phyloP scores from a whole-genome alignment of 2,797 vertebrate genomes.

The Emydoidea blandingii region DNA sequence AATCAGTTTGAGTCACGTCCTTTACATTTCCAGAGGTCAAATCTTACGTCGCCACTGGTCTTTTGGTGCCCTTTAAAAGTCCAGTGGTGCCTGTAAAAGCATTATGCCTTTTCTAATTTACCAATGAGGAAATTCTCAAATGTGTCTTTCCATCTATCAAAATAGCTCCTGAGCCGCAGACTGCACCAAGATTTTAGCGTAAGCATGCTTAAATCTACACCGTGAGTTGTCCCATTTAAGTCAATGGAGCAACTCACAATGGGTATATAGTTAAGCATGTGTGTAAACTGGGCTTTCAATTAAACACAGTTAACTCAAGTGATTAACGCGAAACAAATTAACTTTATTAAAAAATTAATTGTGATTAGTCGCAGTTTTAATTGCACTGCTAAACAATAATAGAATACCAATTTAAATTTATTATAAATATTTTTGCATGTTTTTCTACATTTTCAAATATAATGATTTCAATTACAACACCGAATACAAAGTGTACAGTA shows the following conservation, averaged over 20 bases:
- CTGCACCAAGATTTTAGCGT: not conserved
- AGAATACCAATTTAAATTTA: no score
- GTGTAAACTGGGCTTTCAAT: not conserved
- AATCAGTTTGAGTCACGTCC: not conserved
- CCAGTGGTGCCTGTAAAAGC: not conserved
- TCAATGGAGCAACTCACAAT: fast-evolving
- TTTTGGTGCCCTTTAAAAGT: not conserved
- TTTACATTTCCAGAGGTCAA: not conserved
- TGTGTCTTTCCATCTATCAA: not conserved
- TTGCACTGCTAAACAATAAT: no score
- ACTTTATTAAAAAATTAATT: no score
- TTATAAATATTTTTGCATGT: no score
- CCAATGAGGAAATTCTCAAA: not conserved
- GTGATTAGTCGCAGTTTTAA: no score
- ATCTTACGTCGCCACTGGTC: not conserved
- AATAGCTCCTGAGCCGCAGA: not conserved
- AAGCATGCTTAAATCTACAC: not conserved
- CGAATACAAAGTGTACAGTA: no score
- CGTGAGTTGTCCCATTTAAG: not conserved
- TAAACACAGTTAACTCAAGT: no score
- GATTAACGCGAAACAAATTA: no score
- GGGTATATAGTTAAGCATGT: not conserved
- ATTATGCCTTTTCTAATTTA: not conserved
- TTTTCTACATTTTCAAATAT: no score
- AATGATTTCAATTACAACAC: no score